Conservation (phyloP, 2,797 vertebrate genomes). For the Ataeniobius toweri region DNA sequence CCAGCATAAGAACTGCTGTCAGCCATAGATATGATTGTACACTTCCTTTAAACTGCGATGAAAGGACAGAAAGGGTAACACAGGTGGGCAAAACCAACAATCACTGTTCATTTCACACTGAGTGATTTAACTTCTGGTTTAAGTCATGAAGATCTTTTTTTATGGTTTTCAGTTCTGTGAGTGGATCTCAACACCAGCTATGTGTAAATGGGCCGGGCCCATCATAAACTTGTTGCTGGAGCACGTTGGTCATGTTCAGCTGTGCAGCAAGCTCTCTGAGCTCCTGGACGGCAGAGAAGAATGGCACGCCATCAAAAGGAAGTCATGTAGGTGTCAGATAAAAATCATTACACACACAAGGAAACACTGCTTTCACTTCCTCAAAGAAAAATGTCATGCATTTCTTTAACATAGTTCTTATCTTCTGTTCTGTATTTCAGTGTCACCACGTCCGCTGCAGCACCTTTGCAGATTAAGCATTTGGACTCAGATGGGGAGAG, state of each 20-base stretch:
- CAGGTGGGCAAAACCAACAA: constrained; percentile 78
- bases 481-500: constrained; percentile 82
- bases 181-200: constrained; percentile 85
- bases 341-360: constrained; percentile 6
- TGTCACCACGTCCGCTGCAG: constrained; percentile 86
- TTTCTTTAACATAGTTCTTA: background rate
- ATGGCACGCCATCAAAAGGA: constrained; percentile 87
- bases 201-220: constrained; percentile 86
- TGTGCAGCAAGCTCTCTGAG: constrained; percentile 88
- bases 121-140: background rate
- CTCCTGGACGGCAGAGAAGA: constrained; percentile 88
- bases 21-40: constrained; percentile 30
- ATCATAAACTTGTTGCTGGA: constrained; percentile 92
- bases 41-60: constrained; percentile 55
- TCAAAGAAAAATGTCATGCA: constrained; percentile 6
- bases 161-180: constrained; percentile 91
- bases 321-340: constrained; percentile 83
- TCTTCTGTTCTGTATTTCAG: constrained; percentile 71
- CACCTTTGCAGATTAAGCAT: constrained; percentile 90
- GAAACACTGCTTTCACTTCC: constrained; percentile 25
- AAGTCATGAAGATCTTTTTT: constrained; percentile 5
- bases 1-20: constrained; percentile 25
- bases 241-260: constrained; percentile 88
- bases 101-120: background rate
- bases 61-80: constrained; percentile 38